Evolutionary conservation across 2,113 vertebrate genomes (phyloP), one percentile per base, ranked within the genome.

Genomic region (Coptodon rendalli): DNA sequence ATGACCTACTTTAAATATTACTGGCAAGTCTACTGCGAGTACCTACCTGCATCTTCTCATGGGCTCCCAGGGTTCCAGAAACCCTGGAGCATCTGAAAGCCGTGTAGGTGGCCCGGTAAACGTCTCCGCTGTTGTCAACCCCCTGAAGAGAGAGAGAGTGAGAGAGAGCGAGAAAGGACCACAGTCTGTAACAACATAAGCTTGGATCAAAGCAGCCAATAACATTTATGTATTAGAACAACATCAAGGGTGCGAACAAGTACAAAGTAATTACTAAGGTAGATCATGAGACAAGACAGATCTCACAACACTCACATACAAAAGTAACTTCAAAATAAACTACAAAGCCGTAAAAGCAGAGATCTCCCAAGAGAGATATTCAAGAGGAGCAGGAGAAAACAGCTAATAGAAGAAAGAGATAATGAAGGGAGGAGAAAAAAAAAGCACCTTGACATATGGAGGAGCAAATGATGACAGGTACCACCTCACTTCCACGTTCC

Each of bases 391-490:
- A 71, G 16, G 16, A 48, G 36, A 59, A 71, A 52, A 45, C 59
- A 50, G n/a, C n/a, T 45, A 31, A 81, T 11, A 79, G 73, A 84
- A 36, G 9, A 79, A 12, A 89, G 11, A 24, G n/a, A 85, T 16
- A 45, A 71, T n/a, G 24, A 45, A 52, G 40, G 13, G 13, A 45
- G 68, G 66, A 45, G 13, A 5, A 45, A 19, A 66, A 38, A 56
- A 81, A 45, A 12, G 38, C 31, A 99, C 99, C 98, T 98, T 99
- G 76, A 98, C 97, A 84, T 99, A 99, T 1, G 98, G 96, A 71
- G 99, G 98, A 71, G 98, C 97, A 93, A 98, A 98, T 34, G 98
- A 98, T 7, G 98, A 98, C 78, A 99, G 94, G 92, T 97, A 95
- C 99, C 99, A 99, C 86, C 97, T 97, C 31, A 98, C 93, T 5